Base-by-base conservation (phyloP, 2,113 vertebrate genomes). In the Spea bombifrons region DNA sequence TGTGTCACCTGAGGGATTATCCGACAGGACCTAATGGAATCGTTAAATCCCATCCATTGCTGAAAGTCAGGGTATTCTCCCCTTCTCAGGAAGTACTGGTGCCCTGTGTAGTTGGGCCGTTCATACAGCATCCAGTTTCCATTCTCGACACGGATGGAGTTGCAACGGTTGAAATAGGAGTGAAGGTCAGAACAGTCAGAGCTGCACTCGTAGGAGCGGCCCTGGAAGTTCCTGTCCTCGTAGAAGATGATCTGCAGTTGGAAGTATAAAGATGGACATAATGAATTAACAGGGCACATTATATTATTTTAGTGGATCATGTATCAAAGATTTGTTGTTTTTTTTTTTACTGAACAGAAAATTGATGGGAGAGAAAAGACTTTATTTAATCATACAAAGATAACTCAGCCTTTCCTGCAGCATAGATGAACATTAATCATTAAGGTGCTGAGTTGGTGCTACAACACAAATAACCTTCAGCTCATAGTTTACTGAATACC, bases 1-100 rank as follows among this genome's bases (percentile, higher is more conserved):
- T 30, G 30, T 30, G 30, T 30, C 81, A 94, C 92, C 70, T 92
- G 84, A 47, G 89, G 91, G 73, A 92, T 82, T 43, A 91, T 87
- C 84, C 94, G 95, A 93, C 97, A 96, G 83, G 96, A 98, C 86
- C 94, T 88, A 16, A 98, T 87, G 73, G 92, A 91, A 83, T 98
- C 96, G 0, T 10, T 84, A 44, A 84, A 0, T 53, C 52, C 5
- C 63, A 83, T 68, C 76, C 82, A 80, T 17, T 86, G 80, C 79
- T 61, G 82, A 55, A 83, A 83, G 81, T 73, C 52, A 1, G 81
- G 80, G 80, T 82, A 83, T 66, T 85, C 83, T 8, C 82, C 85
- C 1, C 82, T 75, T 3, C 75, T 59, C 81, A 86, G 63, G 46
- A 87, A 85, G 63, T 85, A 82, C 75, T 88, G 82, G 78, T 2